Evolutionary conservation across 2,113 vertebrate species (phyloP), one percentile per base, ranked within the genome.

Genomic region (Stegastes partitus): DNA sequence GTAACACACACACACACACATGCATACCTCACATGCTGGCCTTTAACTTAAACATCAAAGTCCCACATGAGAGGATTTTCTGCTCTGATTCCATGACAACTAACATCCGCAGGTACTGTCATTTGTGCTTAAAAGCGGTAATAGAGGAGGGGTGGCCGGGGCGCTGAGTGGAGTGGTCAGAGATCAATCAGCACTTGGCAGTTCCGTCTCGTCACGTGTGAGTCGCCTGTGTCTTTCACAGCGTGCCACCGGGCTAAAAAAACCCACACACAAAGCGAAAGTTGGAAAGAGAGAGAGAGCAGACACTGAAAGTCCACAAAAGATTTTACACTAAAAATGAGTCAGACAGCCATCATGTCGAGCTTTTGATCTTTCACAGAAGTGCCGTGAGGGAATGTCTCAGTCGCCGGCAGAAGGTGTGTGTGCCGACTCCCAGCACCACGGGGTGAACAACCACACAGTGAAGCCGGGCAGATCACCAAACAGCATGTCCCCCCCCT

Each of bases 301-400:
- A 21, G 39, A 31, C 37, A 71, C 21, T 74, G 56, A 64, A 66
- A 71, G 57, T 61, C 50, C 50, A 77, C 47, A 76, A 85, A 84
- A 34, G 37, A 64, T 71, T 84, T 86, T 50, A 66, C 31, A 67
- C 58, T 16, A 45, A 71, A 73, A 78, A 56, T 31, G 50, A 87
- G 59, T 72, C 53, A 76, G 73, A 82, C 79, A 71, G 80, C 34
- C 73, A 5, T 82, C 78, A 55, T 79, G 80, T 49, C 3, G 64
- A n/a, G 84, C 56, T 78, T 90, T 86, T 86, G 81, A 89, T 79
- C 74, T 87, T 34, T 74, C 65, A 78, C 25, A 79, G 68, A 55
- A 21, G 53, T 58, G 79, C 77, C 8, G 53, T 18, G 47, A 72
- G 75, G 81, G 78, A 68, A 47, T 67, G 68, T 67, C 68, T 82